Conservation (phyloP, 2,797 vertebrate genomes). For the Microhierax caerulescens region DNA sequence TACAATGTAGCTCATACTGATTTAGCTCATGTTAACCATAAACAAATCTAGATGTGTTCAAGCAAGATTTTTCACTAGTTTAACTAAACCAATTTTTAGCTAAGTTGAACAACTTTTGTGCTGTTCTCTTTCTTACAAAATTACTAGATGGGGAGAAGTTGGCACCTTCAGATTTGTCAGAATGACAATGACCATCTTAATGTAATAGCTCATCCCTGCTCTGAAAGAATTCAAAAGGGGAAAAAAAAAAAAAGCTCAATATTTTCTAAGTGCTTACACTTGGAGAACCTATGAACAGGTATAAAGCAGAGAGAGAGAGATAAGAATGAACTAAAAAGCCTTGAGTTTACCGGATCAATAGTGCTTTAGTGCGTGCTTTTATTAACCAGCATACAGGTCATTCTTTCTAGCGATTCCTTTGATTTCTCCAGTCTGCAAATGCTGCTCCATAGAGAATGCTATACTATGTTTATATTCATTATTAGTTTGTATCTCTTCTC, state of each 20-base stretch:
- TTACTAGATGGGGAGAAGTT: not conserved
- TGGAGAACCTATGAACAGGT: not conserved
- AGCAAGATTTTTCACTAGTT: not conserved
- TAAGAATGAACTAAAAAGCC: not conserved
- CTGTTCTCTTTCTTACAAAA: not conserved
- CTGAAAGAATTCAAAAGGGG: not conserved
- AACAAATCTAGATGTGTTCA: not conserved
- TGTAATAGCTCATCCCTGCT: not conserved
- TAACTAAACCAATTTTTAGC: not conserved
- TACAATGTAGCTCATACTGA: not conserved
- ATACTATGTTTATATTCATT: not conserved
- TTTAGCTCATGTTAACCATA: not conserved
- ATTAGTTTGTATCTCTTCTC: not conserved
- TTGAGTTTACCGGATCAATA: conserved; percentile 9
- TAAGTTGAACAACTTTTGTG: not conserved
- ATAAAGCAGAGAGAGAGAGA: not conserved
- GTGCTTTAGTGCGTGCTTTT: not conserved
- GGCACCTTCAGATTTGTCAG: not conserved
- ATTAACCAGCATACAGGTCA: not conserved
- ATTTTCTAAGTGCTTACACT: not conserved
- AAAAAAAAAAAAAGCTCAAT: not conserved
- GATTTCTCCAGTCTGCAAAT: not conserved
- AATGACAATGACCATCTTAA: not conserved
- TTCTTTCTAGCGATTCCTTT: not conserved
- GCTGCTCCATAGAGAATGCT: not conserved